Evolutionary conservation across 2,797 vertebrate genomes (phyloP).

Genomic region (Diplodus puntazzo): DNA sequence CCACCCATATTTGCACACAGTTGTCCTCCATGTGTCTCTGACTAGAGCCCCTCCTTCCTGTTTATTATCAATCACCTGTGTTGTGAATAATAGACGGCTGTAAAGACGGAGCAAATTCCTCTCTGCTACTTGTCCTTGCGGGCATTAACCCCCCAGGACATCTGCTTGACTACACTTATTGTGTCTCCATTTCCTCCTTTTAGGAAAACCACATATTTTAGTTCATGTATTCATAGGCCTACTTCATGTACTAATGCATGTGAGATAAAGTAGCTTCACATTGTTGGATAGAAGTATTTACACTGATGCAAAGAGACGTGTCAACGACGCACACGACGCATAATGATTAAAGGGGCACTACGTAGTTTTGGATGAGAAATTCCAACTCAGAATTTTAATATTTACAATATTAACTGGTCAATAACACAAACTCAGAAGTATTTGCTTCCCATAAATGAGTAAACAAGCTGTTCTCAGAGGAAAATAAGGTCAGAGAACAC

Average conservation of each 20-base stretch:
- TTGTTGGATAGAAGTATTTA: background rate
- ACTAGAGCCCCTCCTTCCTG: background rate
- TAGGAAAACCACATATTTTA: background rate
- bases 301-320: background rate
- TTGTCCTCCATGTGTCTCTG: background rate
- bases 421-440: too few species aligned
- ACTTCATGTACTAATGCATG: background rate
- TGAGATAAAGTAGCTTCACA: background rate
- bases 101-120: constrained; percentile 69
- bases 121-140: constrained; percentile 42
- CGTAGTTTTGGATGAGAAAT: too few species aligned
- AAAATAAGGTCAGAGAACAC: too few species aligned
- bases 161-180: background rate
- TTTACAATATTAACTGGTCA: too few species aligned
- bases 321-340: too few species aligned
- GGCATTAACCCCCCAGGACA: constrained; percentile 62
- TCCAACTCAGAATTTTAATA: too few species aligned
- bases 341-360: too few species aligned
- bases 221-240: background rate
- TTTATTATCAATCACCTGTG: constrained; percentile 60
- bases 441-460: too few species aligned
- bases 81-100: constrained; percentile 70
- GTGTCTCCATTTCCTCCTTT: constrained; percentile 7
- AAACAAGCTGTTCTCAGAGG: too few species aligned
- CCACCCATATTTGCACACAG: background rate